A percentile compares a stretch with the other conserved stretches of the same genome.
These are phyloP conservation scores for Ischnura elegans DNA, from an alignment of 2,888 invertebrate genomes.

Conservation along the genomic window DNA sequence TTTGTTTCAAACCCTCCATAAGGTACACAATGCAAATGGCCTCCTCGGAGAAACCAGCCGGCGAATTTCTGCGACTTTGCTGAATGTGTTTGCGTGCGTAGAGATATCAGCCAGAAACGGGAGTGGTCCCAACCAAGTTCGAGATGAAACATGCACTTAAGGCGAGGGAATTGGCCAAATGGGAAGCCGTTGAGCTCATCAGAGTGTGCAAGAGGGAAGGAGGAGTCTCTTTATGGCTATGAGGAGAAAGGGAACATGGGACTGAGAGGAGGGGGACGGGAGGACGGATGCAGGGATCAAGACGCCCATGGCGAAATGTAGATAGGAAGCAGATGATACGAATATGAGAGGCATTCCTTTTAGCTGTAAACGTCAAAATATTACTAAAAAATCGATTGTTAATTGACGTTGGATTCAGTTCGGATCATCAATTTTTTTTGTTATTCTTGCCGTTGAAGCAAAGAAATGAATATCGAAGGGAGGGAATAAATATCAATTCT, in stretches of 20 bases:
- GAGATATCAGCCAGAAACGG: neutral
- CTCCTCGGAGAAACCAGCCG: neutral
- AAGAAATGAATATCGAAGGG: too few species aligned
- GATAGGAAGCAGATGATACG: neutral
- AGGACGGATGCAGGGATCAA: neutral
- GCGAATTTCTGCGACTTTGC: neutral
- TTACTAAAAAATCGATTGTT: too few species aligned
- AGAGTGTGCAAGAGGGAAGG: neutral
- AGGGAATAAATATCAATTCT: too few species aligned
- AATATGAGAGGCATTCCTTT: too few species aligned
- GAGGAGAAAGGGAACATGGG: neutral
- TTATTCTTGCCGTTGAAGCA: too few species aligned
- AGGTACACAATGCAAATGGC: constrained; percentile 8
- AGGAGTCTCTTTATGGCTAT: neutral
- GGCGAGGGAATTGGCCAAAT: constrained; percentile 16
- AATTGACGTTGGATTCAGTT: too few species aligned
- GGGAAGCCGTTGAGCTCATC: constrained; percentile 6
- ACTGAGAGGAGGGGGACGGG: neutral
- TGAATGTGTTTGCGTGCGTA: neutral
- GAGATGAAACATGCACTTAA: constrained; percentile 35
- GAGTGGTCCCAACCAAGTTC: neutral
- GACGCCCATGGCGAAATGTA: neutral
- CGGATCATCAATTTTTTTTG: too few species aligned
- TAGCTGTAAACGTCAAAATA: too few species aligned
- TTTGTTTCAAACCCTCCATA: neutral